Percentiles rank a stretch among this genome's conserved stretches.
phyloP scores from a whole-genome alignment of 2,888 invertebrate genomes.

The Eupithecia insigniata region DNA sequence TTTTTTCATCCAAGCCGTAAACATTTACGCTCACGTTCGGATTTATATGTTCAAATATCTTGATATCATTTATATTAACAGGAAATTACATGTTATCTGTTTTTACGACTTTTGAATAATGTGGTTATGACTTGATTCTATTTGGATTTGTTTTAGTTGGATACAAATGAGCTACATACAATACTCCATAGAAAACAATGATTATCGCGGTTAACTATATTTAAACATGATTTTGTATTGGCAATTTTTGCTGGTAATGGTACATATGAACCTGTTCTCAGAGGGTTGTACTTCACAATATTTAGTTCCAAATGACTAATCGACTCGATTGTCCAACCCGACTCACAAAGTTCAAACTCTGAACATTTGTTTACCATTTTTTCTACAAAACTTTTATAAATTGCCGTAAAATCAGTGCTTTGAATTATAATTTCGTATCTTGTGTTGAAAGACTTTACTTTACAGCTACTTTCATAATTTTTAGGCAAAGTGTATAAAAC shows the following conservation, averaged over 20 bases:
- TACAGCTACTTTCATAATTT: no score
- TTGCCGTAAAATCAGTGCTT: no score
- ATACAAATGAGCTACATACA: not conserved
- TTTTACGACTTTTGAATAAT: not conserved
- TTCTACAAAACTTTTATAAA: no score
- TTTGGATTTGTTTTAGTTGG: not conserved
- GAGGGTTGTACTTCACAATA: no score
- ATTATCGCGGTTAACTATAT: not conserved
- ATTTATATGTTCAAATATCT: not conserved
- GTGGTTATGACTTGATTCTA: not conserved
- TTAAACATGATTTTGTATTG: no score
- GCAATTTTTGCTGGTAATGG: not conserved
- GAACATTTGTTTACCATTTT: no score
- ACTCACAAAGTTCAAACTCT: no score
- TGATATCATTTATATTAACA: not conserved
- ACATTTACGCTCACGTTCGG: not conserved
- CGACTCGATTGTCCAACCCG: no score
- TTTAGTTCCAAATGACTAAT: no score
- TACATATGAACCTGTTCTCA: slow-evolving; percentile 3
- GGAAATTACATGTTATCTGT: not conserved
- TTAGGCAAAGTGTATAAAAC: no score
- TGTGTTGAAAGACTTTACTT: no score
- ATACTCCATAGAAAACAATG: slow-evolving; percentile 8
- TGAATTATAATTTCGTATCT: no score
- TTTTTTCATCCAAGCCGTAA: not conserved